phyloP scores from a whole-genome alignment of 2,888 invertebrate genomes.

The Polymixis lichenea region DNA sequence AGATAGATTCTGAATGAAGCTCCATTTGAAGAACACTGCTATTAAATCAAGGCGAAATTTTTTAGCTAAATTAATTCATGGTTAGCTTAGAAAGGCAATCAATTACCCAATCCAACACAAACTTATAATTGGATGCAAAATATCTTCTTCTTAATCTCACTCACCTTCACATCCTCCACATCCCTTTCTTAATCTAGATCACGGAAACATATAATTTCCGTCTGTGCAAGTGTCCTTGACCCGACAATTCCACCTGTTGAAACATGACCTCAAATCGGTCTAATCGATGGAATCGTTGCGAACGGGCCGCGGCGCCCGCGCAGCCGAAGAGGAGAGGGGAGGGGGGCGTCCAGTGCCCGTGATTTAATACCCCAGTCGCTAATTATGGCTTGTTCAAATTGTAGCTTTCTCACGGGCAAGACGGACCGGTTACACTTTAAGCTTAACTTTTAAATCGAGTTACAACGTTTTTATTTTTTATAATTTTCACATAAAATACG shows the following conservation, averaged over 20 bases:
- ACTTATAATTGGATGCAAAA: constrained; percentile 25
- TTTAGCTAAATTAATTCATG: not conserved
- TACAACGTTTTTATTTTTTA: constrained; percentile 27
- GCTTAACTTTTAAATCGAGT: constrained; percentile 54
- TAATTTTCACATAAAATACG: constrained; percentile 59
- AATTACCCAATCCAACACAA: not conserved
- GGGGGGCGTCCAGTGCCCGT: constrained; percentile 77
- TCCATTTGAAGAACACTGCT: not conserved
- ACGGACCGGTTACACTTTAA: constrained; percentile 72
- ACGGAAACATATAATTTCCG: constrained; percentile 47
- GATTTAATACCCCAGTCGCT: constrained; percentile 88
- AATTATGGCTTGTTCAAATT: constrained; percentile 90
- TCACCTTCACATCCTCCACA: constrained; percentile 8
- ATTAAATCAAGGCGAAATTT: not conserved
- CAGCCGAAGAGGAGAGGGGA: constrained; percentile 50
- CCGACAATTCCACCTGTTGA: constrained; percentile 83
- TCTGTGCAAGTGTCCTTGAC: constrained; percentile 79
- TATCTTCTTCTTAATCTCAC: constrained; percentile 16
- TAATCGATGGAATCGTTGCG: constrained; percentile 69
- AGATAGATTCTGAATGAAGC: not conserved
- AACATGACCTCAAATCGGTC: constrained; percentile 77
- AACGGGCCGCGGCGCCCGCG: constrained; percentile 64
- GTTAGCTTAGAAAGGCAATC: not conserved
- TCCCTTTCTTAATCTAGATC: constrained; percentile 49
- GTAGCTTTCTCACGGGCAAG: constrained; percentile 88